Evolutionary conservation across 2,797 vertebrate genomes (phyloP), one percentile per base, ranked within the genome.

Genomic region (Halcyon smyrnensis): DNA sequence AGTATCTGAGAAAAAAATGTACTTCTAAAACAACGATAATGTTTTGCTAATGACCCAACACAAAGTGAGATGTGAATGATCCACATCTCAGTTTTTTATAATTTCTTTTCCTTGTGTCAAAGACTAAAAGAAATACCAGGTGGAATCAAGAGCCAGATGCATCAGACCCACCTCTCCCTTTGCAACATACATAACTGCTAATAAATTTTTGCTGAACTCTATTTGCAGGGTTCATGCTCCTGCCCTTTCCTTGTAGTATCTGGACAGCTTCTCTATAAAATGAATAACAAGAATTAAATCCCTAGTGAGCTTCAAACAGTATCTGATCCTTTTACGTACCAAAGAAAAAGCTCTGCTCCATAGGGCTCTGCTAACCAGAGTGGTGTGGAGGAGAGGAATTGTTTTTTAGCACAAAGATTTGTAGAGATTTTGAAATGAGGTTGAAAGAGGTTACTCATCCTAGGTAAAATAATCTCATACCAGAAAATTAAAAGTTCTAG

Each of bases 281-380:
- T 94, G 89, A 91, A 94, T 94, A 89, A 85, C 75, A 75, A 71
- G 89, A 95, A 91, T 92, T 95, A 95, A 93, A 89, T 95, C 87
- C 85, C 93, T 53, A n/a, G 79, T 25, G 91, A 91, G 93, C 91
- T 94, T 39, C 69, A 90, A 87, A 93, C 89, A 77, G 67, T 71
- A 45, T 74, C 89, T 91, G 94, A 83, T 94, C 85, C 69, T 91
- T 83, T 65, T 95, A 28, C 68, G 62, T 88, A 76, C 48, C 73
- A 86, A 93, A 89, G 91, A 96, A 87, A 94, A 85, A 91, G 93
- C 64, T 89, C 27, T 80, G 50, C 64, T 75, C 65, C 8, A 0
- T 12, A 63, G 45, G 59, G 59, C 50, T 82, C 63, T 80, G 56
- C 54, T 69, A 74, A 78, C 19, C 62, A 68, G 11, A 75, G 60